A percentile compares a stretch with the other conserved stretches of the same genome.
Evolutionary conservation across 2,113 vertebrate genomes (phyloP).

Genomic region (Thymallus thymallus): DNA sequence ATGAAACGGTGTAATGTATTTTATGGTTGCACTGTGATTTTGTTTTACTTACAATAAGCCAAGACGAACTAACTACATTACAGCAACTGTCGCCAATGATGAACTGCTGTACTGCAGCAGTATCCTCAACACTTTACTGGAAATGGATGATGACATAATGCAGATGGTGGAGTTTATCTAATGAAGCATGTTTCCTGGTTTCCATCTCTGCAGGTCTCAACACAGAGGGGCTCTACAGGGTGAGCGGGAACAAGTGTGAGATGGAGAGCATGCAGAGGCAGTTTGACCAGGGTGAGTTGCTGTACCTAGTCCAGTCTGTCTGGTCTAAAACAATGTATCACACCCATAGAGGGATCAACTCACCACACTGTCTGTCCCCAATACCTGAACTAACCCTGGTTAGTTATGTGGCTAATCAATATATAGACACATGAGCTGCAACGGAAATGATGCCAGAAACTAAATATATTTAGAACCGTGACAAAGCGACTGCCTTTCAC

Average conservation of each 20-base stretch:
- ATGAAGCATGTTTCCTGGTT: slow-evolving; percentile 10
- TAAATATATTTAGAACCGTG: slow-evolving; percentile 26
- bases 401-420: slow-evolving; percentile 50
- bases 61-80: no score
- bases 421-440: slow-evolving; percentile 29
- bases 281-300: slow-evolving; percentile 90
- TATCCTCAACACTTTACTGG: background rate
- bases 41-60: background rate
- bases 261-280: slow-evolving; percentile 97
- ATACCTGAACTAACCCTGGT: background rate
- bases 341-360: background rate
- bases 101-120: background rate
- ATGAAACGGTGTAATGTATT: background rate
- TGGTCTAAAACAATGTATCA: background rate
- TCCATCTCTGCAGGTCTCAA: slow-evolving; percentile 77
- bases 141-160: slow-evolving; percentile 6
- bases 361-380: background rate
- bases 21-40: background rate
- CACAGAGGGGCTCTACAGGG: slow-evolving; percentile 92
- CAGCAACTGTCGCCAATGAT: background rate
- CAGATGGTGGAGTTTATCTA: slow-evolving; percentile 32
- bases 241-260: slow-evolving; percentile 95
- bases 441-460: slow-evolving; percentile 33
- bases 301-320: slow-evolving; percentile 27
- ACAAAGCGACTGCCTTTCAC: slow-evolving; percentile 6